phyloP scores from a whole-genome alignment of 1,140 invertebrate genomes.

The Hypothenemus hampei region DNA sequence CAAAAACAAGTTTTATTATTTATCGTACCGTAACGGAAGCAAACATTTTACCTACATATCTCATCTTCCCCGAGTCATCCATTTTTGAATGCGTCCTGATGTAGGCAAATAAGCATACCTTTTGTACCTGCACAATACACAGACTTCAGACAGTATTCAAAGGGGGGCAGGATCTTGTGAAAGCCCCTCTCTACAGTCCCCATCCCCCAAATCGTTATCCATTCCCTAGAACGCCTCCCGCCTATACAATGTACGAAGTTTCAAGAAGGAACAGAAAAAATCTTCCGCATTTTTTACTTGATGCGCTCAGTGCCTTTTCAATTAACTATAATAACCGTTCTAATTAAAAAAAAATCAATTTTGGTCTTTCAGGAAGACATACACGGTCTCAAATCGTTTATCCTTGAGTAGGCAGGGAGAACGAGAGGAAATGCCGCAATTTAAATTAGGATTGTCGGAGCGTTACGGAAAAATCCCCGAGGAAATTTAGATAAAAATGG shows the following conservation, averaged over 20 bases:
- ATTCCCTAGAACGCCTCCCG: no score
- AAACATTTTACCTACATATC: neutral
- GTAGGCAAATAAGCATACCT: slow-evolving; percentile 7
- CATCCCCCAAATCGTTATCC: no score
- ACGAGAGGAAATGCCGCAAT: neutral
- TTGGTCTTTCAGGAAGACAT: no score
- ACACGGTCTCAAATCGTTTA: no score
- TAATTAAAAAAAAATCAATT: neutral
- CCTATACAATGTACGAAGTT: no score
- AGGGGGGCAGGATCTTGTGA: neutral
- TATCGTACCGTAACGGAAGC: slow-evolving; percentile 4
- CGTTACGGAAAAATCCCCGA: neutral
- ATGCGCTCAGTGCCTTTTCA: no score
- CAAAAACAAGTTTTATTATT: slow-evolving; percentile 3
- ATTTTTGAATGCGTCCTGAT: neutral
- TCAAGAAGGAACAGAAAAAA: no score
- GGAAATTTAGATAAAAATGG: slow-evolving; percentile 15
- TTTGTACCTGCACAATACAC: slow-evolving; percentile 5
- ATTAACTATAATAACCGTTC: no score
- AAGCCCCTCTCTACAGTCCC: no score
- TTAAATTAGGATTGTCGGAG: slow-evolving; percentile 3
- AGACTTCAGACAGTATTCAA: slow-evolving; percentile 8
- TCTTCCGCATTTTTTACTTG: no score
- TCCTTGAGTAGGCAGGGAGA: no score
- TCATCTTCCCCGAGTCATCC: neutral